Evolutionary conservation across 2,113 vertebrate genomes (phyloP).

Genomic region (Melanostigma gelatinosum): DNA sequence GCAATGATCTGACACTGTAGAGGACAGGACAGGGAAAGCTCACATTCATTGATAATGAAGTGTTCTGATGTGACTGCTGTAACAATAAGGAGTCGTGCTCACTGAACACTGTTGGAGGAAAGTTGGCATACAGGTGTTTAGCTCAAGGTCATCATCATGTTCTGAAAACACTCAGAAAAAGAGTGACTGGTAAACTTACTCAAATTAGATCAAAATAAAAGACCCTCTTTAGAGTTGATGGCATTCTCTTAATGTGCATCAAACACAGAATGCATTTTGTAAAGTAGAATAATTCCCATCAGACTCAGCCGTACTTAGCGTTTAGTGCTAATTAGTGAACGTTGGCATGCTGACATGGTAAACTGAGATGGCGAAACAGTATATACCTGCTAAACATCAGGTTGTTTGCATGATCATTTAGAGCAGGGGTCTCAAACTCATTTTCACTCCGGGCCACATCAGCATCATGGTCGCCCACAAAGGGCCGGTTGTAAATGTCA

Average conservation of each 20-base stretch:
- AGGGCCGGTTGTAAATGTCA: too few relatives aligned
- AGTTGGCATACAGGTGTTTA: conserved; percentile 5
- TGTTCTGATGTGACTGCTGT: conserved; percentile 43
- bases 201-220: background rate
- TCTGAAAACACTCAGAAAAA: background rate
- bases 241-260: background rate
- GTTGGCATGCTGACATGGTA: background rate
- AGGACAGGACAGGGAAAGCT: conserved; percentile 53
- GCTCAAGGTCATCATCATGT: conserved; percentile 1
- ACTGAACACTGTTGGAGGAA: conserved; percentile 28
- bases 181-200: background rate
- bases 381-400: background rate
- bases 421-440: too few relatives aligned
- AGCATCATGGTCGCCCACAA: too few relatives aligned
- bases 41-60: conserved; percentile 63
- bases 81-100: conserved; percentile 26
- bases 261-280: background rate
- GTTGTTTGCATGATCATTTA: background rate
- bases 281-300: background rate
- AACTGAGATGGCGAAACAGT: background rate
- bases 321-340: background rate
- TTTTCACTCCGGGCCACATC: too few relatives aligned
- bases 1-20: conserved; percentile 62
- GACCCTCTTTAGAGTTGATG: background rate
- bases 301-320: background rate